Percentiles rank a stretch among this genome's conserved stretches.
Evolutionary conservation across 1,140 invertebrate genomes (phyloP).

Genomic region (Habropoda laboriosa): DNA sequence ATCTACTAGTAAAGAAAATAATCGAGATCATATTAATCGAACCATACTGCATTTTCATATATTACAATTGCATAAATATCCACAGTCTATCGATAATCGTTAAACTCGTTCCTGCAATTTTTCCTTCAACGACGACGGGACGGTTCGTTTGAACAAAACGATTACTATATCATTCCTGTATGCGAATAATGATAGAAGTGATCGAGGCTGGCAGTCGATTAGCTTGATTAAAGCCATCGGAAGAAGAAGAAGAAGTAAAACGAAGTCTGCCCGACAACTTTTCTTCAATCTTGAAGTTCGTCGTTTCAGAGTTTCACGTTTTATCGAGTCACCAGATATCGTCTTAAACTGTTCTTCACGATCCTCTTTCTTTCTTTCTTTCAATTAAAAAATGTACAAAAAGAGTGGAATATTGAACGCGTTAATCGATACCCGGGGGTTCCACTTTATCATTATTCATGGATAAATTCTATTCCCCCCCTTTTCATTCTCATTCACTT

Average conservation of each 20-base stretch:
- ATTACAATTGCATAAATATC: no score
- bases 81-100: no score
- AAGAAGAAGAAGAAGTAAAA: background rate
- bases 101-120: no score
- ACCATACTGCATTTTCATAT: no score
- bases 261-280: background rate
- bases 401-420: background rate
- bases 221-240: background rate
- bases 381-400: background rate
- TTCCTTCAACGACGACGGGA: constrained; percentile 1
- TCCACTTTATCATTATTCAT: constrained; percentile 1
- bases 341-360: background rate
- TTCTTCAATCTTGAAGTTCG: background rate
- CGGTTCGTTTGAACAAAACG: constrained; percentile 6
- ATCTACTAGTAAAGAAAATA: no score
- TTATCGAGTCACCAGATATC: background rate
- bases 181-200: background rate
- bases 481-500: background rate
- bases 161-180: background rate
- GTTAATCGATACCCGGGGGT: background rate
- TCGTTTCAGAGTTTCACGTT: background rate
- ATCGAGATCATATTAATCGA: no score
- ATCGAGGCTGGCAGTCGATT: constrained; percentile 16
- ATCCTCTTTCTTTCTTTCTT: no score
- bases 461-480: background rate